Evolutionary conservation across 1,140 invertebrate species (phyloP).

Genomic region (Neodiprion pinetum): DNA sequence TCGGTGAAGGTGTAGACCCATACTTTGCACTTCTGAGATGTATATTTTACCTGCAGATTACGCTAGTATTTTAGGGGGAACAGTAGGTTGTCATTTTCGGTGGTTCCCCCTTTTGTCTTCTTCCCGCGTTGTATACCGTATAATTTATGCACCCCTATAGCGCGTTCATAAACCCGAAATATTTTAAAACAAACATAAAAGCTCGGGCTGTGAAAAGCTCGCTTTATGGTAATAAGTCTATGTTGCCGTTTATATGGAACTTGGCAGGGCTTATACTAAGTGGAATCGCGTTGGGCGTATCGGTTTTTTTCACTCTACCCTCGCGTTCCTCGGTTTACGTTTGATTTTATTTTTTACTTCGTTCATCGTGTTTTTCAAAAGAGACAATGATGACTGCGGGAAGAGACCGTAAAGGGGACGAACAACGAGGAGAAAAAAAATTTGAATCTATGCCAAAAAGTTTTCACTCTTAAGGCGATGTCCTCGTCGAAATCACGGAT

Average conservation of each 20-base stretch:
- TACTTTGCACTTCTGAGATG: too few relatives aligned
- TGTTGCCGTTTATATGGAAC: constrained; percentile 6
- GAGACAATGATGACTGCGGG: too few relatives aligned
- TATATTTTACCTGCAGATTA: constrained; percentile 2
- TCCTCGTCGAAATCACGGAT: background rate
- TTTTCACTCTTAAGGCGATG: background rate
- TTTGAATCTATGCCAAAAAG: background rate
- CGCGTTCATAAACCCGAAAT: constrained; percentile 52
- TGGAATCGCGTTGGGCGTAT: constrained; percentile 4
- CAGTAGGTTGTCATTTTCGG: constrained; percentile 4
- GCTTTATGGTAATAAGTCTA: constrained; percentile 16
- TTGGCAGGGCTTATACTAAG: constrained; percentile 10
- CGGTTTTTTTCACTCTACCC: background rate
- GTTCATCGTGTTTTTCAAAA: too few relatives aligned
- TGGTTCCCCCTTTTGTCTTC: constrained; percentile 2
- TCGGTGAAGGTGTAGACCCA: too few relatives aligned
- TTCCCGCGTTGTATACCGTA: constrained; percentile 31
- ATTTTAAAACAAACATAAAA: constrained; percentile 54
- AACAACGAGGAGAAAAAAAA: background rate
- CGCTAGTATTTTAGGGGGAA: background rate
- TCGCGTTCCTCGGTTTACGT: background rate
- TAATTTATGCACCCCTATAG: constrained; percentile 56
- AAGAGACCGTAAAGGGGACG: background rate
- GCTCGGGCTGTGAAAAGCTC: constrained; percentile 36
- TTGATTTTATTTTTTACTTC: background rate